Conservation (phyloP, 2,888 invertebrate genomes). For the Agrochola lota region DNA sequence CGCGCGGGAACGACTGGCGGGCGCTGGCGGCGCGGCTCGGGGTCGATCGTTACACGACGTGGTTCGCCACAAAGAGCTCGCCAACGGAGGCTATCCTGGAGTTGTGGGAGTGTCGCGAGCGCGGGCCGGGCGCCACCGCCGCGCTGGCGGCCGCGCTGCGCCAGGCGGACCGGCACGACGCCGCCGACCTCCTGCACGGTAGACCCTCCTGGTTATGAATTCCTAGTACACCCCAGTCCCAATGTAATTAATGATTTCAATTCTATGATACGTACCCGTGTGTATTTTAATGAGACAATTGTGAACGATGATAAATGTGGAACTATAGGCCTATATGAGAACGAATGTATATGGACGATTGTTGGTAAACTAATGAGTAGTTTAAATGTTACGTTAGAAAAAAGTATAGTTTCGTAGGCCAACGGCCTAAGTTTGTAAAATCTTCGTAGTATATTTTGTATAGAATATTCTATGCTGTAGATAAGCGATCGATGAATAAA, state of each 20-base stretch:
- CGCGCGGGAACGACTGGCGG: slow-evolving; percentile 98
- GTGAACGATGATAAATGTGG: slow-evolving; percentile 64
- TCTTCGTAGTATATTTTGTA: slow-evolving; percentile 89
- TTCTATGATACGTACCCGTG: slow-evolving; percentile 48
- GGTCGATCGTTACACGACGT: slow-evolving; percentile 98
- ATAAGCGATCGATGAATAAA: slow-evolving; percentile 84
- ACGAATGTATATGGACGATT: slow-evolving; percentile 67
- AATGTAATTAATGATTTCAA: slow-evolving; percentile 61
- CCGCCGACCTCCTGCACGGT: slow-evolving; percentile 86
- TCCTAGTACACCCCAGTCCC: slow-evolving; percentile 51
- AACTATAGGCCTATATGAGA: slow-evolving; percentile 65
- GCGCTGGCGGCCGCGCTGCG: slow-evolving; percentile 91
- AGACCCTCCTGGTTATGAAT: slow-evolving; percentile 89
- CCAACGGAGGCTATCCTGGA: slow-evolving; percentile 99
- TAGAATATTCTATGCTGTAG: slow-evolving; percentile 88
- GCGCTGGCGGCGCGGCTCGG: slow-evolving; percentile 97
- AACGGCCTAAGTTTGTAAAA: slow-evolving; percentile 85
- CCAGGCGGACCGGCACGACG: slow-evolving; percentile 87
- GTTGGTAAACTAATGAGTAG: slow-evolving; percentile 83
- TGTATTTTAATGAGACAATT: slow-evolving; percentile 65
- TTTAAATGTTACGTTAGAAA: slow-evolving; percentile 87
- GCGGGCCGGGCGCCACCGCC: slow-evolving; percentile 95
- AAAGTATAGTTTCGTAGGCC: slow-evolving; percentile 83
- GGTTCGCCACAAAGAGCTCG: slow-evolving; percentile 98
- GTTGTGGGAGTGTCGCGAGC: slow-evolving; percentile 98